Percentiles rank a stretch among this genome's conserved stretches.
These are phyloP conservation scores for Malaclemys terrapin DNA, from an alignment of 2,113 vertebrate species.

Conservation along the genomic window DNA sequence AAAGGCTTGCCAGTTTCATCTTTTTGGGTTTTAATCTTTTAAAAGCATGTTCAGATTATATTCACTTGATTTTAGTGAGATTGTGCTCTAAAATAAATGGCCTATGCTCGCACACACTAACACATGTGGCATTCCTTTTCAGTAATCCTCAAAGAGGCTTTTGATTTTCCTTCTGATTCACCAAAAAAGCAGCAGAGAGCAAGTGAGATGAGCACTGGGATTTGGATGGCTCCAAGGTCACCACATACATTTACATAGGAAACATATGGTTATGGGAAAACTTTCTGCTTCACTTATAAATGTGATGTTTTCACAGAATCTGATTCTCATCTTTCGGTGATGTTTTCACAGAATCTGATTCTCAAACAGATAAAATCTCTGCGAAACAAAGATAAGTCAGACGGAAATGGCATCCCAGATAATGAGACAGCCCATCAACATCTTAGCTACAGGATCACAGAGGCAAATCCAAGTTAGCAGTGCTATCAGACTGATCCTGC, in stretches of 20 bases:
- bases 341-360: slow-evolving; percentile 58
- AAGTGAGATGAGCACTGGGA: slow-evolving; percentile 81
- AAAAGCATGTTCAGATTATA: slow-evolving; percentile 85
- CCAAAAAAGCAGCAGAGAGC: slow-evolving; percentile 69
- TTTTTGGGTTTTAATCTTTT: slow-evolving; percentile 84
- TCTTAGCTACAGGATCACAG: neutral
- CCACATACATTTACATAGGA: slow-evolving; percentile 77
- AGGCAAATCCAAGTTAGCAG: neutral
- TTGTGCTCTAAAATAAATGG: slow-evolving; percentile 78
- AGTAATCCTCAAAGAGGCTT: slow-evolving; percentile 87
- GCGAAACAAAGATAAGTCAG: slow-evolving; percentile 38
- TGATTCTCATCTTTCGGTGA: slow-evolving; percentile 53
- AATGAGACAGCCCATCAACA: slow-evolving; percentile 23
- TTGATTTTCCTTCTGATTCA: slow-evolving; percentile 84
- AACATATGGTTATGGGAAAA: slow-evolving; percentile 80
- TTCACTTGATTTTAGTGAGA: slow-evolving; percentile 78
- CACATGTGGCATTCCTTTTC: slow-evolving; percentile 88
- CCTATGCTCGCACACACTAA: slow-evolving; percentile 76
- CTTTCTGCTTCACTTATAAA: slow-evolving; percentile 42
- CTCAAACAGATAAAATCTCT: slow-evolving; percentile 52
- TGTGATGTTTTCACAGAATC: slow-evolving; percentile 57
- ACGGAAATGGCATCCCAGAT: slow-evolving; percentile 33
- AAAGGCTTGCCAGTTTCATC: slow-evolving; percentile 80
- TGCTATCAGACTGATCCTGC: neutral
- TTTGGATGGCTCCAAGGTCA: slow-evolving; percentile 83